Evolutionary conservation across 2,113 vertebrate species (phyloP), one percentile per base, ranked within the genome.

Genomic region (Apistogramma diplotaenia): DNA sequence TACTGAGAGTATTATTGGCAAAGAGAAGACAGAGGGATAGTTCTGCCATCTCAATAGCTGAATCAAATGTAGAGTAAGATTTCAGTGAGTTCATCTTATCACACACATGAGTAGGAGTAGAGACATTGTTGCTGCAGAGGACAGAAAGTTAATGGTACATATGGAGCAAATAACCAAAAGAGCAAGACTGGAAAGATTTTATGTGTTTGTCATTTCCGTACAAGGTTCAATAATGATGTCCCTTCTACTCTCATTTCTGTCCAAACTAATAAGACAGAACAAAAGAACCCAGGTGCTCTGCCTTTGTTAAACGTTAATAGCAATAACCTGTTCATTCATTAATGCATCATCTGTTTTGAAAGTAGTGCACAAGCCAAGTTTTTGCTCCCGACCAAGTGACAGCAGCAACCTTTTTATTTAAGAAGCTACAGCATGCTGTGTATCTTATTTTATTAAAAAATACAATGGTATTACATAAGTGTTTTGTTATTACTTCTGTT

Each of bases 391-490:
- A 70, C 16, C 43, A 31, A 51, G 65, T 12, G 43, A 31, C 43
- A n/a, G 18, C 43, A 51, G n/a, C 27, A 51, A 8, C 12, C 65
- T 19, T 49, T 70, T 19, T 31, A 9, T 13, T 49, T 29, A 8
- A 13, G 0, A 43, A 65, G 35, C 35, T 65, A 43, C 23, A 13
- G 16, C 23, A 65, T 43, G 40, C 4, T 18, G 23, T 46, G 1
- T 70, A 19, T 49, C 43, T 0, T 70, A 49, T 70, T 70, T 70
- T 18, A 70, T 43, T 1, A 3, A 70, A 70, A 40, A 19, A 43
- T 70, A 40, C 0, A 70, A 49, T 49, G 8, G 6, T 0, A 9
- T 51, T 51, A 2, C 25, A 51, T 2, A n/a, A 29, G 43, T 10
- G 6, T 70, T 51, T n/a, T 8, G 2, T 51, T 70, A 0, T 27